Evolutionary conservation across 2,113 vertebrate genomes (phyloP).

Genomic region (Conger conger): DNA sequence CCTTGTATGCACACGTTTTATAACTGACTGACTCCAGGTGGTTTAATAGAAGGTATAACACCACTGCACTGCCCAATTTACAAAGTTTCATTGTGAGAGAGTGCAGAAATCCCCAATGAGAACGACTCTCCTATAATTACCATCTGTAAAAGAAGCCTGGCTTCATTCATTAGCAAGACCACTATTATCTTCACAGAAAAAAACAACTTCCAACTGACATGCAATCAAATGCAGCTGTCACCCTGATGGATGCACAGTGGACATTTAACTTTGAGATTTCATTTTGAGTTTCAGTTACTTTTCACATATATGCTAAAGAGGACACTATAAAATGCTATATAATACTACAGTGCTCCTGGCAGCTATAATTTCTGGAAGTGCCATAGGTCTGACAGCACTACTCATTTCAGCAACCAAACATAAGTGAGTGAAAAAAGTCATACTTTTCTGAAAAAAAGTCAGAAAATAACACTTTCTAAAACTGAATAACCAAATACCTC

Average conservation of each 20-base stretch:
- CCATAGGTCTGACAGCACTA: no score
- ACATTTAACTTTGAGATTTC: background rate
- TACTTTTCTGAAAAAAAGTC: no score
- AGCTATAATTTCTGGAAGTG: no score
- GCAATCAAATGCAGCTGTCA: no score
- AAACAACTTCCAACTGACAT: constrained; percentile 13
- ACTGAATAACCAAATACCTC: no score
- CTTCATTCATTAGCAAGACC: constrained; percentile 55
- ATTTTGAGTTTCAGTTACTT: background rate
- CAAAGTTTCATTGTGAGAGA: background rate
- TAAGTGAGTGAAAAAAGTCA: no score
- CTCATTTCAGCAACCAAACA: no score
- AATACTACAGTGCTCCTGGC: no score
- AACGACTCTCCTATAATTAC: constrained; percentile 36
- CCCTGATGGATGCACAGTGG: no score
- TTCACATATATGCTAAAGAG: no score
- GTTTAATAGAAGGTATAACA: constrained; percentile 8
- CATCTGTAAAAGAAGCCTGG: constrained; percentile 66
- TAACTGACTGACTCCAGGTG: constrained; percentile 11
- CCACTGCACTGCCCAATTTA: background rate
- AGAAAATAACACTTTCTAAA: no score
- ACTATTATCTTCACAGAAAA: constrained; percentile 43
- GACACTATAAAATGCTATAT: no score
- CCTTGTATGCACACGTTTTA: background rate
- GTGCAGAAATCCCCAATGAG: constrained; percentile 37